Percentiles rank a stretch among this genome's conserved stretches.
phyloP scores from a whole-genome alignment of 2,888 invertebrate species.

The Seira sanloemensis region DNA sequence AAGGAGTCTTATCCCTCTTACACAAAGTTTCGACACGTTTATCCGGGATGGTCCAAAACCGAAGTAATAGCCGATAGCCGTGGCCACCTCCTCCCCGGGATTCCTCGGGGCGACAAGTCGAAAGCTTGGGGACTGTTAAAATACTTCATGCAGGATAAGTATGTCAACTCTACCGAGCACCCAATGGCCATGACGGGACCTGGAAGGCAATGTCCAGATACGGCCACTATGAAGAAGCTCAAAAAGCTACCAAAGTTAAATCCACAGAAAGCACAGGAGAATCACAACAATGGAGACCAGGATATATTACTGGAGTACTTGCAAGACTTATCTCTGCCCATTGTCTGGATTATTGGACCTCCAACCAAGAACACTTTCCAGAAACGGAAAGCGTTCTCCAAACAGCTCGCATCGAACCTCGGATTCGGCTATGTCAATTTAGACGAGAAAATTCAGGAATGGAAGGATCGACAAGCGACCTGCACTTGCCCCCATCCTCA shows the following conservation, averaged over 20 bases:
- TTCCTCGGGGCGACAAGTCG: conserved; percentile 46
- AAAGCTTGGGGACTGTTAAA: conserved; percentile 67
- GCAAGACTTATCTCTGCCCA: conserved; percentile 56
- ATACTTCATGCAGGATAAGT: conserved; percentile 7
- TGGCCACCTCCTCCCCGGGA: conserved; percentile 67
- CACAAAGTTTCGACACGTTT: not conserved
- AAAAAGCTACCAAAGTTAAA: not conserved
- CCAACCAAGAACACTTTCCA: conserved; percentile 42
- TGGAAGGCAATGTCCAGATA: conserved; percentile 32
- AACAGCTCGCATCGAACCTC: conserved; percentile 58
- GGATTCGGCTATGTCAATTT: conserved; percentile 62
- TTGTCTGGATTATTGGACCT: conserved; percentile 66
- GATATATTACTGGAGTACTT: conserved; percentile 59
- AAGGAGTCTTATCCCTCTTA: not conserved
- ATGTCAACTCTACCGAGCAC: not conserved
- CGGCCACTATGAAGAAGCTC: conserved; percentile 26
- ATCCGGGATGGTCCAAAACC: conserved; percentile 2
- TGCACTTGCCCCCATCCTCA: conserved; percentile 24
- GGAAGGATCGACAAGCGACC: conserved; percentile 48
- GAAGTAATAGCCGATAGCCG: conserved; percentile 60
- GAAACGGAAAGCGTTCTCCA: conserved; percentile 52
- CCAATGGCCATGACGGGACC: not conserved
- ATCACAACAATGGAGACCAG: not conserved
- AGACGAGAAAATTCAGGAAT: conserved; percentile 60
- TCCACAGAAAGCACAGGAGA: not conserved